Base-by-base conservation (phyloP, 2,113 vertebrate genomes). In the Platichthys stellatus region DNA sequence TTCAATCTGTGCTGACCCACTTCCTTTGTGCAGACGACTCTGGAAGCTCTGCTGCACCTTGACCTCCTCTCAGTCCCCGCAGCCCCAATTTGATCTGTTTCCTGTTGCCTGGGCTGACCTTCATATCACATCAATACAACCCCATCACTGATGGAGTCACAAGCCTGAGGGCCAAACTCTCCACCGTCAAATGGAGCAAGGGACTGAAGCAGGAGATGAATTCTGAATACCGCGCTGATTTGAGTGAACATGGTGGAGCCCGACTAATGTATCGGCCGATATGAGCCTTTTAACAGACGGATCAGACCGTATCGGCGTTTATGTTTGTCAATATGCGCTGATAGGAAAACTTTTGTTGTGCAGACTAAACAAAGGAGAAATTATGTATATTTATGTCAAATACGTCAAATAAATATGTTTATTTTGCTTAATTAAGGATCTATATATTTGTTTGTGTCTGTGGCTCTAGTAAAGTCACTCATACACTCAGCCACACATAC, bases 1-100 rank as follows among this genome's bases (percentile, higher is more conserved):
- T 43, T 43, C 11, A 62, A 73, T 74, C 72, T 73, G 35, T 43
- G 66, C 15, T 82, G 85, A 89, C 89, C 89, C 76, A 90, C 35
- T 88, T 92, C 80, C 69, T 66, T 72, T 54, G 31, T 40, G 73
- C 63, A 45, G 59, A 65, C 5, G 14, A 70, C n/a, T 57, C 51
- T 69, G 58, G 59, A 72, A 61, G 63, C 72, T 70, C 53, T 21
- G 1, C 54, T 64, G 56, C 67, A 74, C 63, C 60, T 15, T 64
- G 63, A 54, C 56, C 72, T 65, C 40, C 47, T 76, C 70, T 78
- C 77, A 26, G 76, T 18, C 72, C 72, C 60, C 54, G 57, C 5
- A 72, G 51, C 80, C 78, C 65, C 81, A 56, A 86, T 74, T 43
- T 73, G 85, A 69, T 51, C 17, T 45, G 72, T 18, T 74, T 18